Percentiles rank a stretch among this genome's conserved stretches.
These are phyloP conservation scores for cattle (Bos taurus) DNA, from an alignment of 2,113 vertebrate species.

Conservation along the genomic window DNA sequence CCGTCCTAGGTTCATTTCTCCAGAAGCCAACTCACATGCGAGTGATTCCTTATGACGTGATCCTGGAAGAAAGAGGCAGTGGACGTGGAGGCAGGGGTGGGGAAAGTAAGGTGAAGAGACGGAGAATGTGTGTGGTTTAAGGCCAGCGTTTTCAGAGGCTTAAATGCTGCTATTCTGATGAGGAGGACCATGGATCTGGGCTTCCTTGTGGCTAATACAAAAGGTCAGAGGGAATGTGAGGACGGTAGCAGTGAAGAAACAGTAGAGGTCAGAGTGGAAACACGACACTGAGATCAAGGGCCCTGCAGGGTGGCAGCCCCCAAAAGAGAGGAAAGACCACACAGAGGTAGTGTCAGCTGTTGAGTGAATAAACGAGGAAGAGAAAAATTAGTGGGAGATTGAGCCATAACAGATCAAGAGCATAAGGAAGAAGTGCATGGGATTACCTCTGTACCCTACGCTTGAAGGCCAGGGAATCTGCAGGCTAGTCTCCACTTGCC, in stretches of 20 bases:
- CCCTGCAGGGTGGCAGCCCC: too few species aligned
- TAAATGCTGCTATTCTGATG: too few species aligned
- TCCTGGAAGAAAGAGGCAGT: neutral
- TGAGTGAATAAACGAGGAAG: too few species aligned
- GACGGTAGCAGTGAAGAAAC: too few species aligned
- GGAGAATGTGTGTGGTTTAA: neutral
- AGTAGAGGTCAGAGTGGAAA: too few species aligned
- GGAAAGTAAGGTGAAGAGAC: neutral
- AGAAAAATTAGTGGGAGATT: too few species aligned
- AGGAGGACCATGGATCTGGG: fast-evolving
- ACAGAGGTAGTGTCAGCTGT: too few species aligned
- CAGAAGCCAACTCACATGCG: neutral
- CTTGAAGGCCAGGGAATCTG: conserved; percentile 41
- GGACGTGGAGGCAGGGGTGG: neutral
- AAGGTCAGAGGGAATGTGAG: neutral
- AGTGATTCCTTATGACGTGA: too few species aligned
- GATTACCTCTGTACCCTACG: conserved; percentile 61
- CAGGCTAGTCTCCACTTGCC: conserved; percentile 63
- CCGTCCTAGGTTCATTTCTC: neutral
- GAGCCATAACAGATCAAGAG: too few species aligned
- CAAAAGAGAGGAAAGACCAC: too few species aligned
- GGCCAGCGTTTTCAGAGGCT: fast-evolving
- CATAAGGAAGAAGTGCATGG: too few species aligned
- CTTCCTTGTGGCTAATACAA: neutral
- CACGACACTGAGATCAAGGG: too few species aligned